Evolutionary conservation across 2,113 vertebrate species (phyloP).

Genomic region (Apistogramma diplotaenia): DNA sequence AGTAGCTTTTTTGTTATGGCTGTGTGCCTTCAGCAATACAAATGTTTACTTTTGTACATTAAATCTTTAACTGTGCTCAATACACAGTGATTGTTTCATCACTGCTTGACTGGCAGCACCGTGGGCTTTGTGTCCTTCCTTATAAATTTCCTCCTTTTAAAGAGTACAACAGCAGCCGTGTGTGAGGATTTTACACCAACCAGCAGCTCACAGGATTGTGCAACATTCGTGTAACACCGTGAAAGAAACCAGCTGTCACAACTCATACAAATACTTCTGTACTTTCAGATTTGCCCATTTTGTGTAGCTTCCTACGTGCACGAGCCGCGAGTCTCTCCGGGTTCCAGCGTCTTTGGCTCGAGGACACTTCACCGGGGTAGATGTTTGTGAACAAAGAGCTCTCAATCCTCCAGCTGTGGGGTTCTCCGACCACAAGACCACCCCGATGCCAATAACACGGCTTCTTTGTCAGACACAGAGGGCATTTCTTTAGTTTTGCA

Average conservation of each 20-base stretch:
- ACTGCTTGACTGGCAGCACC: slow-evolving; percentile 43
- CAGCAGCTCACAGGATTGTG: slow-evolving; percentile 15
- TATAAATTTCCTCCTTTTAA: slow-evolving; percentile 27
- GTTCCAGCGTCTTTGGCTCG: slow-evolving; percentile 1
- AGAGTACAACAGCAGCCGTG: not conserved
- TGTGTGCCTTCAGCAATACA: not conserved
- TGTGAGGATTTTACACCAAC: slow-evolving; percentile 8
- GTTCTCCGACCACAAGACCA: slow-evolving; percentile 49
- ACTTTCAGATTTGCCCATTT: not conserved
- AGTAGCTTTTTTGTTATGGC: not conserved
- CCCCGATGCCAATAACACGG: slow-evolving; percentile 18
- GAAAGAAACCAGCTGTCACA: slow-evolving; percentile 27
- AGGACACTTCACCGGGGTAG: slow-evolving; percentile 6
- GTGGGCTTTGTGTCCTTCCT: slow-evolving; percentile 36
- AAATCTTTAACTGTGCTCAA: slow-evolving; percentile 36
- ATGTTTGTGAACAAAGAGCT: slow-evolving; percentile 26
- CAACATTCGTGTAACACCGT: slow-evolving; percentile 46
- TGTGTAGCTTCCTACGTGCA: not conserved
- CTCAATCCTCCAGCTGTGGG: slow-evolving; percentile 6
- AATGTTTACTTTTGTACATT: slow-evolving; percentile 46
- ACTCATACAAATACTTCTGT: not conserved
- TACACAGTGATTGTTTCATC: slow-evolving; percentile 45
- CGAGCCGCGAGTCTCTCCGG: not conserved
- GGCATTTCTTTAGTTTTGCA: slow-evolving; percentile 24
- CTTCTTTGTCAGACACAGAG: slow-evolving; percentile 9